Percentiles rank a stretch among this genome's conserved stretches.
These are phyloP conservation scores for Theocolax elegans DNA, from an alignment of 1,140 invertebrate genomes.

Conservation along the genomic window DNA sequence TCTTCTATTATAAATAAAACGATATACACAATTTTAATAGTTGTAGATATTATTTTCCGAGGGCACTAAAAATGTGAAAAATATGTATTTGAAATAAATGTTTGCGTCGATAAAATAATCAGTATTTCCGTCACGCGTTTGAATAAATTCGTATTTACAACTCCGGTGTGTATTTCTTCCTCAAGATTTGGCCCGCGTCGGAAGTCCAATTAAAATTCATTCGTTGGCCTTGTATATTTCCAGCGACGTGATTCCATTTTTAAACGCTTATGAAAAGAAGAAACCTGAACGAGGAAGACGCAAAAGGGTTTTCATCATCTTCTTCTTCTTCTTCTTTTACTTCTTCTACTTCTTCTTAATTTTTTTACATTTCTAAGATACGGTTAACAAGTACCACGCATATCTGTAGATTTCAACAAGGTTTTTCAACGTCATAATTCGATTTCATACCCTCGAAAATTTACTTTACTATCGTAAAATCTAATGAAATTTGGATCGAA, in stretches of 20 bases:
- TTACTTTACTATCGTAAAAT: background rate
- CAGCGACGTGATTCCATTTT: slow-evolving; percentile 55
- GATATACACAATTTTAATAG: no score
- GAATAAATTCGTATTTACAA: slow-evolving; percentile 51
- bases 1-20: no score
- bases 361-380: background rate
- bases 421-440: slow-evolving; percentile 5
- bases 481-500: background rate
- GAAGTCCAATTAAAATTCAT: no score
- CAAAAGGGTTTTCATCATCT: background rate
- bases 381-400: background rate
- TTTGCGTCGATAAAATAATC: slow-evolving; percentile 31
- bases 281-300: background rate
- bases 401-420: background rate
- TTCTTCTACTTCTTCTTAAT: background rate
- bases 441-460: background rate
- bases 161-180: slow-evolving; percentile 47
- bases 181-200: slow-evolving; percentile 46
- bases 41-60: no score
- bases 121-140: slow-evolving; percentile 50
- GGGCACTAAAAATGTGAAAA: no score
- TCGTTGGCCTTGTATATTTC: no score
- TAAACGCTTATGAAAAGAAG: background rate
- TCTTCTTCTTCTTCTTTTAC: no score
- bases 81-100: no score